Conservation (phyloP, 2,797 vertebrate species). For the Rachycentron canadum region DNA sequence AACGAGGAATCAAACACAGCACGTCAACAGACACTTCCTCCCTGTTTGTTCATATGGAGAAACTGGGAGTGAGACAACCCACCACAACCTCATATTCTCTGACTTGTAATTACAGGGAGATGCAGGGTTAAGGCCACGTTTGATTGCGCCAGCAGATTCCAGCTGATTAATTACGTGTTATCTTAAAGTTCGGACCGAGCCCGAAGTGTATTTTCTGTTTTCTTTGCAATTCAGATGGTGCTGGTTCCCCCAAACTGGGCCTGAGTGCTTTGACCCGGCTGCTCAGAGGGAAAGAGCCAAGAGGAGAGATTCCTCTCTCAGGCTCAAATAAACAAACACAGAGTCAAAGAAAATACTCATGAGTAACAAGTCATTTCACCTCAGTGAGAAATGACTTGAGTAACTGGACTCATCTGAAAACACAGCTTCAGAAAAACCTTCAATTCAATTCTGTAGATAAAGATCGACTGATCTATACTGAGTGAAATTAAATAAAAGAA, state of each 20-base stretch:
- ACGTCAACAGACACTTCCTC: slow-evolving; percentile 58
- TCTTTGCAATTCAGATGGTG: slow-evolving; percentile 79
- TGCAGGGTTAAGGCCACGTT: slow-evolving; percentile 74
- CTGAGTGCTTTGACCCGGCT: slow-evolving; percentile 75
- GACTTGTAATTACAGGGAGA: slow-evolving; percentile 69
- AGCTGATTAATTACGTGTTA: slow-evolving; percentile 82
- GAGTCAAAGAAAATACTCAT: slow-evolving; percentile 13
- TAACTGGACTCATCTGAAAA: background rate
- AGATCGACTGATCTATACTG: background rate
- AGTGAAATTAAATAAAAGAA: background rate
- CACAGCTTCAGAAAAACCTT: background rate
- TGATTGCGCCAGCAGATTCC: slow-evolving; percentile 83
- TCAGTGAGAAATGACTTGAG: background rate
- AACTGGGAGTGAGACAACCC: slow-evolving; percentile 45
- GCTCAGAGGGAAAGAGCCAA: slow-evolving; percentile 73
- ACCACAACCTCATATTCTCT: slow-evolving; percentile 50
- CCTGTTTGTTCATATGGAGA: slow-evolving; percentile 69
- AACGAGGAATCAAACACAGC: too few species aligned
- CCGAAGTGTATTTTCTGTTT: slow-evolving; percentile 77
- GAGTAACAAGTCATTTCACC: slow-evolving; percentile 15
- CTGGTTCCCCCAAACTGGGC: slow-evolving; percentile 76
- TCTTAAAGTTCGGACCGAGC: slow-evolving; percentile 72
- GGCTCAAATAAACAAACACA: slow-evolving; percentile 80
- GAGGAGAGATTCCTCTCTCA: slow-evolving; percentile 78
- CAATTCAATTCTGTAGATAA: background rate